A percentile compares a stretch with the other conserved stretches of the same genome.
Evolutionary conservation across 2,888 invertebrate genomes (phyloP).

Genomic region (Liodrosophila aerea): DNA sequence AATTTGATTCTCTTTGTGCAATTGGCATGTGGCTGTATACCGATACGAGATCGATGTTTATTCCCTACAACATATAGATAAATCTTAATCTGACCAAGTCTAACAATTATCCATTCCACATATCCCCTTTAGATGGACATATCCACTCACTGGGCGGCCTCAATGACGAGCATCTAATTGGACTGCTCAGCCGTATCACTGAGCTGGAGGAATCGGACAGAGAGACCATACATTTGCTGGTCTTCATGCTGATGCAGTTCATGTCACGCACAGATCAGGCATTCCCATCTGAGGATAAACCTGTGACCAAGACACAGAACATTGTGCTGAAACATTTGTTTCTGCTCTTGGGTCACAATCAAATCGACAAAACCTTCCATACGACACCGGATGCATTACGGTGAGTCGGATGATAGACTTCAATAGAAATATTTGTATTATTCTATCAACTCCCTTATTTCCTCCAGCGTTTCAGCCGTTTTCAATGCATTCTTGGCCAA

Average conservation of each 20-base stretch:
- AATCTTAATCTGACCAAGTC: background rate
- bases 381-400: constrained; percentile 93
- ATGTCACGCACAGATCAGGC: constrained; percentile 92
- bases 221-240: constrained; percentile 96
- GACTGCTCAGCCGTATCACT: constrained; percentile 92
- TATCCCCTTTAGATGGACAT: constrained; percentile 86
- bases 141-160: constrained; percentile 92
- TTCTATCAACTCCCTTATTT: rapidly evolving
- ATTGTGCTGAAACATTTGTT: constrained; percentile 96
- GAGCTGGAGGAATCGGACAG: constrained; percentile 97
- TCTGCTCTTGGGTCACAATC: constrained; percentile 95
- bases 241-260: constrained; percentile 98
- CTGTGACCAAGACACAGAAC: constrained; percentile 89
- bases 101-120: constrained; percentile 7
- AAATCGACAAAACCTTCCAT: constrained; percentile 94
- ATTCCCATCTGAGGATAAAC: constrained; percentile 93
- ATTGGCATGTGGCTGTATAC: constrained; percentile 70
- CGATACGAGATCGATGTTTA: constrained; percentile 21
- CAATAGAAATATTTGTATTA: no score
- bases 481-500: constrained; percentile 98
- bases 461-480: constrained; percentile 91
- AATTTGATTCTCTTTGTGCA: constrained; percentile 69
- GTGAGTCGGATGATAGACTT: constrained; percentile 84
- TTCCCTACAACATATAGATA: background rate
- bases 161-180: constrained; percentile 91